Conservation (phyloP, 2,797 vertebrate species). For the Amazona ochrocephala region DNA sequence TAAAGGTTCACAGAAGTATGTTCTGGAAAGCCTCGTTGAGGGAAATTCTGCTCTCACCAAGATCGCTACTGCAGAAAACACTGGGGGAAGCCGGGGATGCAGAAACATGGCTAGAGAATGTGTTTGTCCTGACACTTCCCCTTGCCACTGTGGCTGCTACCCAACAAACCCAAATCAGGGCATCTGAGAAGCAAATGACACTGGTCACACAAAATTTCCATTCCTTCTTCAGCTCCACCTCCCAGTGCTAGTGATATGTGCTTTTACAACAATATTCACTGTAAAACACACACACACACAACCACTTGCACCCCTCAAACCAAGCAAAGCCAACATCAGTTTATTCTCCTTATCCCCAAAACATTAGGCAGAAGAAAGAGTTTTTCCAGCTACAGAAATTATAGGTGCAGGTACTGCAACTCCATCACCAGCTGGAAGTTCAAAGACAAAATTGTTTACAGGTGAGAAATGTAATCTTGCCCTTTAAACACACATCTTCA, state of each 20-base stretch:
- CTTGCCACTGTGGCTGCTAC: background rate
- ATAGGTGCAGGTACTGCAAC: background rate
- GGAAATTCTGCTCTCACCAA: background rate
- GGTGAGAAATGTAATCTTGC: background rate
- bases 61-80: background rate
- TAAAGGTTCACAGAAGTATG: background rate
- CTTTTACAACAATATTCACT: background rate
- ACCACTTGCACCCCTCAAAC: fast-evolving
- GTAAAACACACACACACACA: background rate
- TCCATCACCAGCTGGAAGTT: background rate
- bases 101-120: background rate
- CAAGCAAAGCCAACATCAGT: background rate
- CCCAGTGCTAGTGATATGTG: background rate
- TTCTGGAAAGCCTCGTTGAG: background rate
- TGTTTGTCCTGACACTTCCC: background rate
- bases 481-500: background rate
- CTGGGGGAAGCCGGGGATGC: background rate
- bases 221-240: background rate
- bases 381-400: background rate
- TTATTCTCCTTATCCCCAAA: background rate
- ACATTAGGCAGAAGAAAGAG: background rate
- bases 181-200: background rate
- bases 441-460: background rate
- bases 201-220: background rate
- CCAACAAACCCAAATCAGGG: background rate